Base-by-base conservation (phyloP, 2,797 vertebrate genomes). In the Halcyon chelicuti region DNA sequence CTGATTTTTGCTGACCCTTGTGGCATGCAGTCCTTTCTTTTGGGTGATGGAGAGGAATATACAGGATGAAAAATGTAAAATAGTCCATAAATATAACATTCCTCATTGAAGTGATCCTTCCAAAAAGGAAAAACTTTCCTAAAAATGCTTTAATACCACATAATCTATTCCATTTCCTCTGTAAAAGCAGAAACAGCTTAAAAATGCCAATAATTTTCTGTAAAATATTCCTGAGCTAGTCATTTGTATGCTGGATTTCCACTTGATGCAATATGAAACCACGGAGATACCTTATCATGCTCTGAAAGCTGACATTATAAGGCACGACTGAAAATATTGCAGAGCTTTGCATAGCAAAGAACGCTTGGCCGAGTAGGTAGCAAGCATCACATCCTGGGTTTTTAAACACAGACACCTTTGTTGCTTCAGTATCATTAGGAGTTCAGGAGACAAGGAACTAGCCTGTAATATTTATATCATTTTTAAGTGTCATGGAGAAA, bases 221-320 rank as follows among this genome's bases (percentile, higher is more conserved):
- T 92, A 86, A 91, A 96, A 92, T 95, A 95, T 94, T 88, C 87
- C 90, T 20, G 16, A 95, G 81, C 31, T 90, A 86, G 86, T 97
- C 33, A 92, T 97, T 97, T 96, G 81, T 96, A 97, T 96, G 88
- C 95, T 94, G 96, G 79, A 93, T 97, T 97, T 95, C 89, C 76
- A 46, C 87, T 83, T 86, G 80, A 92, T 96, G 92, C 94, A 96
- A 85, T 96, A 72, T 94, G 96, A 94, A 97, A 80, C 90, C 26
- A 16, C 57, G 14, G 72, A 94, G 95, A 96, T 96, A 95, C 92
- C 94, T 97, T 96, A 95, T 97, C 96, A 76, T 61, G 35, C 73
- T 82, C 78, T 71, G 81, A 94, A 97, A 93, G 86, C 91, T 93
- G 94, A 81, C 94, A 65, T 91, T 95, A 71, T 78, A 80, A 92